Percentiles rank a stretch among this genome's conserved stretches.
Conservation (phyloP, 2,888 invertebrate genomes). For the Willowsia nigromaculata region DNA sequence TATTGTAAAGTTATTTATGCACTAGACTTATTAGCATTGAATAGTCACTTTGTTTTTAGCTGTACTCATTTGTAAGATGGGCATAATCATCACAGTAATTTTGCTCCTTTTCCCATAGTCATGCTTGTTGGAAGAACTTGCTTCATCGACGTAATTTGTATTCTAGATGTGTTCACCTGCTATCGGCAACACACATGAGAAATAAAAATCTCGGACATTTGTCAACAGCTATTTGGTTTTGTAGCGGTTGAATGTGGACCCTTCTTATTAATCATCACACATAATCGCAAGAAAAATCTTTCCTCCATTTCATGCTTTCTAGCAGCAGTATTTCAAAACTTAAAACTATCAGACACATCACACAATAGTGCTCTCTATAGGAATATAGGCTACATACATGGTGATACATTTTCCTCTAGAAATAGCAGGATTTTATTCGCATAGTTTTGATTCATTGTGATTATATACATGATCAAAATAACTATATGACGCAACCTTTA, state of each 20-base stretch:
- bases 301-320: too few relatives aligned
- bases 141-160: slow-evolving; percentile 55
- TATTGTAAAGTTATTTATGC: background rate
- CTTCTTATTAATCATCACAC: too few relatives aligned
- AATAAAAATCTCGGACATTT: background rate
- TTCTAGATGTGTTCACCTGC: slow-evolving; percentile 50
- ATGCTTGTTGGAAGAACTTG: slow-evolving; percentile 40
- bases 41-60: background rate
- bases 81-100: background rate
- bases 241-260: too few relatives aligned
- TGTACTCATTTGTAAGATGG: slow-evolving; percentile 9
- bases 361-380: too few relatives aligned
- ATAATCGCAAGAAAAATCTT: too few relatives aligned
- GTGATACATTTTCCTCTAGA: background rate
- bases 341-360: too few relatives aligned
- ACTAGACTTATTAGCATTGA: background rate
- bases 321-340: too few relatives aligned
- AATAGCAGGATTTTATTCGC: background rate
- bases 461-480: background rate
- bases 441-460: background rate
- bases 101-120: slow-evolving; percentile 45
- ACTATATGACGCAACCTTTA: slow-evolving; percentile 12
- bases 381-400: background rate
- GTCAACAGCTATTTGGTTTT: background rate
- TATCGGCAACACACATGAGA: background rate